These are phyloP conservation scores for Scleropages formosus DNA, from an alignment of 2,797 vertebrate genomes.

Conservation along the genomic window DNA sequence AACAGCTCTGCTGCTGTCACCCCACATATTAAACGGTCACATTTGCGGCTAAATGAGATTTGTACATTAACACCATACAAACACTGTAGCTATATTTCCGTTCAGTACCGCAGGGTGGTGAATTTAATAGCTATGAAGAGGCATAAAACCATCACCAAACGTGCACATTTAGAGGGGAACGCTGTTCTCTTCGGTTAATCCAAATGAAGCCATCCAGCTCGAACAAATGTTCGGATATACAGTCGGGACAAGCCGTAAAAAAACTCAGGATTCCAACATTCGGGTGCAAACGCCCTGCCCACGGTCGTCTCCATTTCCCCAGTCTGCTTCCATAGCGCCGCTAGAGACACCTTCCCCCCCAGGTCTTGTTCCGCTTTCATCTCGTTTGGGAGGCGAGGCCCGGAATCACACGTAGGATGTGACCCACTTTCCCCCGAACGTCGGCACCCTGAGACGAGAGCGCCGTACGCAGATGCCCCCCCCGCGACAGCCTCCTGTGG, in stretches of 20 bases:
- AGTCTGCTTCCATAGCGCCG: background rate
- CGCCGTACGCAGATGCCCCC: constrained; percentile 38
- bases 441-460: constrained; percentile 60
- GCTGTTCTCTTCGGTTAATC: too few species aligned
- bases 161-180: too few species aligned
- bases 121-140: background rate
- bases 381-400: background rate
- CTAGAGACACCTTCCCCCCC: too few species aligned
- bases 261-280: background rate
- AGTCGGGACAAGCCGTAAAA: background rate
- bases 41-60: background rate
- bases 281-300: background rate
- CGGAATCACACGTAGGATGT: background rate
- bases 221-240: background rate
- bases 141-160: too few species aligned
- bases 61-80: background rate
- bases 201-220: background rate
- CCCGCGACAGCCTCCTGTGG: constrained; percentile 48
- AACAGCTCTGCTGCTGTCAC: background rate
- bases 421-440: constrained; percentile 52
- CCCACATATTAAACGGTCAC: background rate
- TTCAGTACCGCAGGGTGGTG: background rate
- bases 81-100: background rate
- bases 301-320: background rate
- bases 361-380: background rate